Evolutionary conservation across 2,113 vertebrate species (phyloP).

Genomic region (Synchiropus splendidus): DNA sequence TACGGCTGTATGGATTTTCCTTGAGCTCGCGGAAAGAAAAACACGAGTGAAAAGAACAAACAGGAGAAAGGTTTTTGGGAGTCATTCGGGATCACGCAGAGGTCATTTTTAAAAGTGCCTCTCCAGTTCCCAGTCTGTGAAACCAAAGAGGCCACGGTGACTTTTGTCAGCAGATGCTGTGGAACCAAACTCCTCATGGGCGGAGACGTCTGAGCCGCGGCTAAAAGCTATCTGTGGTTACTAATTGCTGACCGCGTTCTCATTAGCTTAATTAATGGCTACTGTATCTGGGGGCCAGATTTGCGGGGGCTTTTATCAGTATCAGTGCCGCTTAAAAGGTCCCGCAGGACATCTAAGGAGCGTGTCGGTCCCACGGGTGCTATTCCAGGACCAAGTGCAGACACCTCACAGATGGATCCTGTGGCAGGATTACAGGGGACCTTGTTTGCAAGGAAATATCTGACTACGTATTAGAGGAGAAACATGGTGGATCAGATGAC

Average conservation of each 20-base stretch:
- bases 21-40: constrained; percentile 27
- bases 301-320: constrained; percentile 71
- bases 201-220: constrained; percentile 66
- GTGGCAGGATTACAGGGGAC: constrained; percentile 61
- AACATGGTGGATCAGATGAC: too few relatives aligned
- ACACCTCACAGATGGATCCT: constrained; percentile 73
- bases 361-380: constrained; percentile 65
- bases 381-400: constrained; percentile 75
- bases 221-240: constrained; percentile 87
- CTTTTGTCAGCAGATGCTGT: constrained; percentile 79
- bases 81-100: constrained; percentile 64
- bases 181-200: constrained; percentile 75
- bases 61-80: constrained; percentile 27
- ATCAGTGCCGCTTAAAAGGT: constrained; percentile 76
- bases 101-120: constrained; percentile 78
- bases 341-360: constrained; percentile 63
- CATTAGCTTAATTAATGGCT: constrained; percentile 96
- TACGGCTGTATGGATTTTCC: constrained; percentile 49
- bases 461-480: constrained; percentile 42
- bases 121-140: constrained; percentile 71
- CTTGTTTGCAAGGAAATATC: constrained; percentile 60
- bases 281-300: constrained; percentile 66
- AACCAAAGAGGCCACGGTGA: constrained; percentile 74
- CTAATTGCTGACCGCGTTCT: constrained; percentile 86
- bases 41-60: constrained; percentile 33